Conservation (phyloP, 2,113 vertebrate species). For the Fukomys damarensis region DNA sequence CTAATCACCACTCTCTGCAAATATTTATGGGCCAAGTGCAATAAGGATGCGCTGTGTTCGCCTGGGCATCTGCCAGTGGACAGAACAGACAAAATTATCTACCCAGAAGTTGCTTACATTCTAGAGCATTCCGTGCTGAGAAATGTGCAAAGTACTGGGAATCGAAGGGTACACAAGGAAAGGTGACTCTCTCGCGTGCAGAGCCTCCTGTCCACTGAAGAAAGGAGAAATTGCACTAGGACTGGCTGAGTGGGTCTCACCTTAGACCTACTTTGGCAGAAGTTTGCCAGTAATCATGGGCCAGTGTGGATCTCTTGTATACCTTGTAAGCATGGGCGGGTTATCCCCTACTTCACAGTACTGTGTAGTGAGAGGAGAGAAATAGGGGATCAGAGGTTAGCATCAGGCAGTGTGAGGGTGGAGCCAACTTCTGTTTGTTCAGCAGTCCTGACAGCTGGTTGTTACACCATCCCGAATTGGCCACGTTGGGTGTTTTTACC, state of each 20-base stretch:
- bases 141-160: accelerated
- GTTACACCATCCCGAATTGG: accelerated
- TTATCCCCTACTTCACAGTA: no score
- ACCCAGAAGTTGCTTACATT: accelerated
- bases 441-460: background rate
- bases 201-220: background rate
- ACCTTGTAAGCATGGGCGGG: no score
- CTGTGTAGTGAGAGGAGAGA: background rate
- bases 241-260: accelerated
- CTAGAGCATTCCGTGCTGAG: accelerated
- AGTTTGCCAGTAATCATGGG: accelerated
- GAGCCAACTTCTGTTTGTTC: accelerated
- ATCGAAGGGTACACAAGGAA: accelerated
- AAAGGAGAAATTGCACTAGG: accelerated
- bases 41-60: accelerated
- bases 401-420: accelerated
- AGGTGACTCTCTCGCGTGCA: accelerated
- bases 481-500: accelerated
- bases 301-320: accelerated
- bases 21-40: background rate
- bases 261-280: background rate
- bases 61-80: background rate
- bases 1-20: background rate
- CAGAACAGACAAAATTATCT: background rate
- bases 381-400: background rate